Percentiles rank a stretch among this genome's conserved stretches.
These are phyloP conservation scores for Poliocrania exsul DNA, from an alignment of 2,797 vertebrate genomes.

Conservation along the genomic window DNA sequence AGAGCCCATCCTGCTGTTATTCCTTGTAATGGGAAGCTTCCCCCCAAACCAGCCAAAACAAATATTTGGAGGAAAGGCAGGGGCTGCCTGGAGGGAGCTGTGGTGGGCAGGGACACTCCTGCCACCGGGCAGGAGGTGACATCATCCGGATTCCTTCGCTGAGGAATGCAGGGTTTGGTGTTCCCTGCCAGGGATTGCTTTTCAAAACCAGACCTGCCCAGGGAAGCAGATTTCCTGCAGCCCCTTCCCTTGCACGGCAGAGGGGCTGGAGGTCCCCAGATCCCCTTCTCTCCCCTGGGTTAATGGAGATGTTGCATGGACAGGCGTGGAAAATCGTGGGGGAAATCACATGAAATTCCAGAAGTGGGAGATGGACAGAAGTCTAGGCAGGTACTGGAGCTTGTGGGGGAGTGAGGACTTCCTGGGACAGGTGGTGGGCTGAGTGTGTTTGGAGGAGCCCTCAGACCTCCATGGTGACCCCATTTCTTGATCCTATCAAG, in stretches of 20 bases:
- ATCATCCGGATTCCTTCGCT: constrained; percentile 33
- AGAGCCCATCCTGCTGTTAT: constrained; percentile 42
- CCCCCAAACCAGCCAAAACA: constrained; percentile 18
- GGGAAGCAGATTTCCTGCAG: not conserved
- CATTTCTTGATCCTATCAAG: not conserved
- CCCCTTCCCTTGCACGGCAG: not conserved
- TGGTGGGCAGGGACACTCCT: not conserved
- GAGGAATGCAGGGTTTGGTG: constrained; percentile 29
- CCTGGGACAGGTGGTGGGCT: not conserved
- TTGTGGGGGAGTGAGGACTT: not conserved
- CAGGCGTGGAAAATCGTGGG: fast-evolving
- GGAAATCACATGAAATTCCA: not conserved
- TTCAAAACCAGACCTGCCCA: constrained; percentile 1
- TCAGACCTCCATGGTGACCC: not conserved
- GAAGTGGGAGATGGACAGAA: not conserved
- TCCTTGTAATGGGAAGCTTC: constrained; percentile 21
- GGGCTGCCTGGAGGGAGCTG: not conserved
- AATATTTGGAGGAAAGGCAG: constrained; percentile 54
- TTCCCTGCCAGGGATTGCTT: not conserved
- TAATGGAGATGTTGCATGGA: fast-evolving
- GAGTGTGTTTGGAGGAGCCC: not conserved
- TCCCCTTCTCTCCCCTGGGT: fast-evolving
- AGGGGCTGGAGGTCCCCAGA: fast-evolving
- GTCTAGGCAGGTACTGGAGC: not conserved
- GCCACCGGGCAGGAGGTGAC: constrained; percentile 23